Percentiles rank a stretch among this genome's conserved stretches.
phyloP scores from a whole-genome alignment of 1,140 invertebrate genomes.

The Eriosoma lanigerum region DNA sequence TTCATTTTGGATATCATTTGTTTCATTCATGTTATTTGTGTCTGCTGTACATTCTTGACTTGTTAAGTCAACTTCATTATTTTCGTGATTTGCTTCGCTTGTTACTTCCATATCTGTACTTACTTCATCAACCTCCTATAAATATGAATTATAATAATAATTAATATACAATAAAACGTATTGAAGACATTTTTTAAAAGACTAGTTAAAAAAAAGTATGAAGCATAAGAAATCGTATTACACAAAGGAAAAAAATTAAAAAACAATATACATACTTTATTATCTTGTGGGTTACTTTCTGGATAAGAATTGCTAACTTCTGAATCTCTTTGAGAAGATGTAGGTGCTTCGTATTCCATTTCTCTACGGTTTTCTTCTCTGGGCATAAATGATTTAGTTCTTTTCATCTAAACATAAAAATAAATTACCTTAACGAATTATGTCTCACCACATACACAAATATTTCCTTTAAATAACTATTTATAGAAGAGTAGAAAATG shows the following conservation, averaged over 20 bases:
- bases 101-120: constrained; percentile 58
- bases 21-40: constrained; percentile 50
- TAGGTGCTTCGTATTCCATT: constrained; percentile 76
- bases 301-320: constrained; percentile 76
- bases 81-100: constrained; percentile 60
- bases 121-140: constrained; percentile 59
- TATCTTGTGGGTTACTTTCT: constrained; percentile 67
- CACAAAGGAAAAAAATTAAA: too few species aligned
- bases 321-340: constrained; percentile 78
- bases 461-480: too few species aligned
- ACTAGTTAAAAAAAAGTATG: too few species aligned
- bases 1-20: constrained; percentile 40
- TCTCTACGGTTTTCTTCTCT: constrained; percentile 57
- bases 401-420: constrained; percentile 40
- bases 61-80: constrained; percentile 66
- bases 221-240: too few species aligned
- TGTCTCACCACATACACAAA: too few species aligned
- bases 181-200: neutral
- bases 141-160: constrained; percentile 5
- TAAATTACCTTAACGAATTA: neutral
- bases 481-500: too few species aligned
- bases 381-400: constrained; percentile 41
- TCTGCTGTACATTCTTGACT: constrained; percentile 46
- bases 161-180: neutral
- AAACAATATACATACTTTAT: constrained; percentile 55